Evolutionary conservation across 2,888 invertebrate genomes (phyloP), one percentile per base, ranked within the genome.

Genomic region (Lasius platythorax): DNA sequence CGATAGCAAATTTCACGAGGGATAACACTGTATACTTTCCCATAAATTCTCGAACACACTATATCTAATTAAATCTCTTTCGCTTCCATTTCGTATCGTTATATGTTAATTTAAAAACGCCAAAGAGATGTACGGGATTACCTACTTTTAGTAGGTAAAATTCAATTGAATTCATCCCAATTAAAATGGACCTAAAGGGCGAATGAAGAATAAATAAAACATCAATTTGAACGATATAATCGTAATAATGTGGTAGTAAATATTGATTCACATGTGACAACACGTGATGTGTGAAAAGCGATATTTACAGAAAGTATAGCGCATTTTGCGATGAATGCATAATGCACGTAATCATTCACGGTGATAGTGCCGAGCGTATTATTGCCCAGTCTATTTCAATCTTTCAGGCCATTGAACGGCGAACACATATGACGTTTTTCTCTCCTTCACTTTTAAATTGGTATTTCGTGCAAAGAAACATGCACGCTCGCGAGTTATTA

Each of bases 361-460:
- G 15, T 67, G 50, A 76, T 37, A 28, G 6, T 28, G 18, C 9
- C n/a, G 66, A 33, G 15, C 40, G 15, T 40, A 56, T 68, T 56
- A 56, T 70, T 30, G n/a, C 6, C 23, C 5, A 40, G n/a, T 70
- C 53, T 78, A 56, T 78, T 75, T 64, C 72, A 76, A 53, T 70
- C 18, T 76, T 76, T 76, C 30, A 70, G 15, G 28, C 2, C 9
- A 28, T 70, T 70, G 76, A 70, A 70, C 40, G 11, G 33, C 50
- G 70, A 6, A 53, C 8, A 23, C 53, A n/a, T 46, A 18, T 40
- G 53, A 50, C 53, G 40, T 78, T 78, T 78, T 56, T 78, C 53
- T 28, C 37, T 64, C 18, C 56, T 40, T 68, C 28, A 8, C 28
- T 53, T 53, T 53, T 50, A 28, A 68, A 67, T 53, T 37, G 37